A percentile compares a stretch with the other conserved stretches of the same genome.
Conservation (phyloP, 2,797 vertebrate genomes). For the Sparus aurata region DNA sequence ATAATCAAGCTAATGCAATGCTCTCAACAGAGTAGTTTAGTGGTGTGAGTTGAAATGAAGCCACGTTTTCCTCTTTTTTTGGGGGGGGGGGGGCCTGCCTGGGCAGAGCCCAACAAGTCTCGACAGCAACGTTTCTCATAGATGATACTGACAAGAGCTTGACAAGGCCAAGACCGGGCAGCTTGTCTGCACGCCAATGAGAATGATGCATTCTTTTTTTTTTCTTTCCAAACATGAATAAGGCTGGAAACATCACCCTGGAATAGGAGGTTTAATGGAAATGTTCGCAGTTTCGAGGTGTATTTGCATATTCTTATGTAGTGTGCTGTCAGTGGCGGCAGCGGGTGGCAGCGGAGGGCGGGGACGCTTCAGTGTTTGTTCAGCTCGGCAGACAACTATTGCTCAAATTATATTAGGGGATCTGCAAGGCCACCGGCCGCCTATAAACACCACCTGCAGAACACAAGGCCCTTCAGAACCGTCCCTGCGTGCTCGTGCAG, state of each 20-base stretch:
- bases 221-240: constrained; percentile 58
- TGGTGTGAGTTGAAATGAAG: constrained; percentile 51
- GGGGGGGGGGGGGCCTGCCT: neutral
- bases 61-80: constrained; percentile 14
- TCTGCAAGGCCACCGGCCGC: constrained; percentile 61
- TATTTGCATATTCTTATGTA: constrained; percentile 73
- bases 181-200: constrained; percentile 42
- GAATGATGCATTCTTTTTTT: constrained; percentile 33
- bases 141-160: constrained; percentile 48
- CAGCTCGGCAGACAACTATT: constrained; percentile 51
- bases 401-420: constrained; percentile 71
- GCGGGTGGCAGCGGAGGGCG: constrained; percentile 48
- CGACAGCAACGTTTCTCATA: constrained; percentile 49
- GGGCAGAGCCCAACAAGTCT: constrained; percentile 43
- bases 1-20: constrained; percentile 80
- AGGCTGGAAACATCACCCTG: constrained; percentile 59
- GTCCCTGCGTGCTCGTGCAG: constrained; percentile 30
- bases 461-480: constrained; percentile 44
- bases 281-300: constrained; percentile 49
- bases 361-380: constrained; percentile 51
- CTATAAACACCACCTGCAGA: constrained; percentile 68
- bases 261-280: constrained; percentile 68
- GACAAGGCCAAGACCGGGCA: constrained; percentile 55
- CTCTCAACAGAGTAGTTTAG: constrained; percentile 59
- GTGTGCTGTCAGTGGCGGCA: constrained; percentile 62